Evolutionary conservation across 2,888 invertebrate genomes (phyloP), one percentile per base, ranked within the genome.

Genomic region (Unio pictorum): DNA sequence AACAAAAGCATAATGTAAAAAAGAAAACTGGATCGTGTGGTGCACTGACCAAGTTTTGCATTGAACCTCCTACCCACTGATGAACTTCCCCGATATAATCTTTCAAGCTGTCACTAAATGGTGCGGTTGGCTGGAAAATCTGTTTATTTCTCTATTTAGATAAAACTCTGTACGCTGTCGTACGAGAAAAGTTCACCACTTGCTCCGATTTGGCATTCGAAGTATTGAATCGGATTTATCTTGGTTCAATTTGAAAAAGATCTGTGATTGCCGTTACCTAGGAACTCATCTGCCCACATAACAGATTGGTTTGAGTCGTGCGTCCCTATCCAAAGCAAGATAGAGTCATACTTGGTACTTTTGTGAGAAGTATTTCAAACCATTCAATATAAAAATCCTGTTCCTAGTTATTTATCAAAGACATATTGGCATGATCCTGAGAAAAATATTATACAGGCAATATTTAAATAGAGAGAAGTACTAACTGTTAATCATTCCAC

Each of bases 21-120:
- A 79, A 85, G 69, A 84, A 85, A 57, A 81, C 62, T 0, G 83
- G 82, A 62, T 85, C 85, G 66, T 65, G 70, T 4, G 82, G 72
- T 1, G 85, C 81, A 0, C 75, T 76, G 64, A 81, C 75, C 30
- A 84, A 66, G 15, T 67, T 67, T 15, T 67, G 74, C 81, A 85
- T 81, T 4, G 76, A 73, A 0, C 85, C 85, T 6, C 83, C 83
- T 20, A 82, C 73, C 60, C 63, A 82, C 4, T 73, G 66, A 64
- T 84, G 85, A 5, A 80, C 72, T 7, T 68, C 79, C 17, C 76
- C 81, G 63, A 82, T 81, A 18, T 75, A 69, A 3, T 77, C 61
- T 67, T 85, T 84, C 56, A 83, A 72, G 60, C 80, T 75, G 56
- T 70, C 74, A n/a, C 71, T 73, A 4, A 75, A 68, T 4, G 75